Base-by-base conservation (phyloP, 2,888 invertebrate species). In the Diabrotica balteata region DNA sequence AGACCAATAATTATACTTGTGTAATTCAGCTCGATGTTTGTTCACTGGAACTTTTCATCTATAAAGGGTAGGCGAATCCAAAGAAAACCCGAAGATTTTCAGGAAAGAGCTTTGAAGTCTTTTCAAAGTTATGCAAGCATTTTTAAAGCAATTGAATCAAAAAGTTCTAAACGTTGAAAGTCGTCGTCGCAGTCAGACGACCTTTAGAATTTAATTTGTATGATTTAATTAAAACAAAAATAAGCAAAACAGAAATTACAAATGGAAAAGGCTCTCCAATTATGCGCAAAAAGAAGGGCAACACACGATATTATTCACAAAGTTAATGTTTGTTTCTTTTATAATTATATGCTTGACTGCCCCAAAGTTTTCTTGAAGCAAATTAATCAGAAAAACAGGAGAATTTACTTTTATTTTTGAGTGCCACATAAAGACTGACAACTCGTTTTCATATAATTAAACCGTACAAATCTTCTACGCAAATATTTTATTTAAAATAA, bases 171-270 rank as follows among this genome's bases (percentile, higher is more conserved):
- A 55, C 44, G 45, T 8, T 55, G 44, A 45, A 57, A 57, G 45
- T 45, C 8, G 7, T 8, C 57, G 50, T 52, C 42, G 61, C 43
- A 66, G 66, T 46, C 44, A 47, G 52, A 60, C 32, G 32, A 32
- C 55, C 45, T 57, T 61, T 61, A 11, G 43, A 55, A 54, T 55
- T 59, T 54, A 59, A 65, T 60, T 64, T 61, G 49, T 46, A 61
- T 57, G 57, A 57, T 66, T 66, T 57, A 61, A 61, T 66, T 61
- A 66, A 66, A 61, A 59, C 9, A 54, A 49, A 55, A 60, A 45
- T 54, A 10, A 51, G 51, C 9, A n/a, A 8, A 22, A 45, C 45
- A 57, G 17, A 11, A 55, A n/a, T 11, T 55, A 7, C 44, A 32
- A 32, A 32, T 32, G 11, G 10, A 8, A 45, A 45, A 11, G 45